Conservation (phyloP, 2,888 invertebrate genomes). For the Eupithecia tripunctaria region DNA sequence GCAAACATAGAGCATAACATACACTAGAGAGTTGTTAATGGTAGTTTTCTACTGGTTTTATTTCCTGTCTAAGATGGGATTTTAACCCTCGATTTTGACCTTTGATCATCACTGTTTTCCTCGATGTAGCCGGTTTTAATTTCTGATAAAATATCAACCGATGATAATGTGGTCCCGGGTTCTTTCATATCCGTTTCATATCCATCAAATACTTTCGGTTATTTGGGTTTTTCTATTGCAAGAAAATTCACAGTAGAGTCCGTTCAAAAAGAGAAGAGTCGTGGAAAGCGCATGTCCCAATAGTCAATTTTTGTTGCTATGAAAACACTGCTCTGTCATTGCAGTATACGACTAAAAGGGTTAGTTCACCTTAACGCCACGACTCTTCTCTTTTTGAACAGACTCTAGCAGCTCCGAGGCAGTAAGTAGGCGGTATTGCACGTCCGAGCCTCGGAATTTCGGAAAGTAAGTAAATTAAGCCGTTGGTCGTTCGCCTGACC, state of each 20-base stretch:
- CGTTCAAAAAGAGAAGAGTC: too few relatives aligned
- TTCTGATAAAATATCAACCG: neutral
- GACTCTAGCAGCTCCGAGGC: neutral
- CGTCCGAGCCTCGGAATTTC: neutral
- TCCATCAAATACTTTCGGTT: neutral
- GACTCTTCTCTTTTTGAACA: too few relatives aligned
- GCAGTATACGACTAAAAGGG: too few relatives aligned
- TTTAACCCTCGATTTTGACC: neutral
- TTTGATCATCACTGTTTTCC: neutral
- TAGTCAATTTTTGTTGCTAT: too few relatives aligned
- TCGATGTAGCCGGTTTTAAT: neutral
- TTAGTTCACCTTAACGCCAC: too few relatives aligned
- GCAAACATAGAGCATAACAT: constrained; percentile 19
- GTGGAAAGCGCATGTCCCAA: too few relatives aligned
- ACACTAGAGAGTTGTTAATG: constrained; percentile 11
- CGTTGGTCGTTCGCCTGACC: neutral
- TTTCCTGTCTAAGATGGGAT: neutral
- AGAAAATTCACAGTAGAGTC: neutral
- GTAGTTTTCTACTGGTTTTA: constrained; percentile 8
- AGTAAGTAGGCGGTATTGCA: neutral
- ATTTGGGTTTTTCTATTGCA: neutral
- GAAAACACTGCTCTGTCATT: too few relatives aligned
- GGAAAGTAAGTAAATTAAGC: too few relatives aligned
- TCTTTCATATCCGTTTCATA: too few relatives aligned
- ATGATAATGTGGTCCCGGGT: neutral